phyloP scores from a whole-genome alignment of 1,140 invertebrate species.

The Drosophila sturtevanti region DNA sequence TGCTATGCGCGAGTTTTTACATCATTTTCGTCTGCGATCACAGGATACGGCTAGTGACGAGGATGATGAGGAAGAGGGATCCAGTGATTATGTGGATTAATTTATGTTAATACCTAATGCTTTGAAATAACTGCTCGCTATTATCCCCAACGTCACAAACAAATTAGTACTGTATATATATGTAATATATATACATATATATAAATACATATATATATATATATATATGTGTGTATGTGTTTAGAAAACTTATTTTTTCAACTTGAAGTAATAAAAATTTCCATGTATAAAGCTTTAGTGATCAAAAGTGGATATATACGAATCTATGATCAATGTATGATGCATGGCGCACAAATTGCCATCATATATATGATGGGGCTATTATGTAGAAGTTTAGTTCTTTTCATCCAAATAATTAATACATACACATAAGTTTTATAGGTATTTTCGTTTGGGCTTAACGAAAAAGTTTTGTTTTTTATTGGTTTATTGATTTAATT shows the following conservation, averaged over 20 bases:
- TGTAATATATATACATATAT: conserved; percentile 26
- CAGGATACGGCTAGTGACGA: conserved; percentile 83
- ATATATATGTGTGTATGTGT: background rate
- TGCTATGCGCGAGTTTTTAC: conserved; percentile 89
- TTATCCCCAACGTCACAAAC: conserved; percentile 56
- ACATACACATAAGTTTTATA: background rate
- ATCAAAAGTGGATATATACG: conserved; percentile 25
- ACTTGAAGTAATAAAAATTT: conserved; percentile 49
- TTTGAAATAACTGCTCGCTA: conserved; percentile 37
- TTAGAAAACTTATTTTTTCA: conserved; percentile 2
- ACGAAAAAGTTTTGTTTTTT: conserved; percentile 29
- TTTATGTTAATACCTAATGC: conserved; percentile 37
- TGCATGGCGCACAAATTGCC: no score
- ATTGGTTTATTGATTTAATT: conserved; percentile 76
- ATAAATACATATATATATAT: conserved; percentile 27
- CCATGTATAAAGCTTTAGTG: conserved; percentile 59
- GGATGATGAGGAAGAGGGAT: conserved; percentile 83
- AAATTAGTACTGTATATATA: conserved; percentile 19
- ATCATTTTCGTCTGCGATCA: conserved; percentile 85
- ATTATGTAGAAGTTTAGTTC: no score
- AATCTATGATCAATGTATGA: no score
- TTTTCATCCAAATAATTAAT: background rate
- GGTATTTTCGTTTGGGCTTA: conserved; percentile 50
- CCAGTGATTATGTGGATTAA: conserved; percentile 82
- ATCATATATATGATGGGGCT: no score